phyloP scores from a whole-genome alignment of 2,113 vertebrate species.

The Corythornis vintsioides region DNA sequence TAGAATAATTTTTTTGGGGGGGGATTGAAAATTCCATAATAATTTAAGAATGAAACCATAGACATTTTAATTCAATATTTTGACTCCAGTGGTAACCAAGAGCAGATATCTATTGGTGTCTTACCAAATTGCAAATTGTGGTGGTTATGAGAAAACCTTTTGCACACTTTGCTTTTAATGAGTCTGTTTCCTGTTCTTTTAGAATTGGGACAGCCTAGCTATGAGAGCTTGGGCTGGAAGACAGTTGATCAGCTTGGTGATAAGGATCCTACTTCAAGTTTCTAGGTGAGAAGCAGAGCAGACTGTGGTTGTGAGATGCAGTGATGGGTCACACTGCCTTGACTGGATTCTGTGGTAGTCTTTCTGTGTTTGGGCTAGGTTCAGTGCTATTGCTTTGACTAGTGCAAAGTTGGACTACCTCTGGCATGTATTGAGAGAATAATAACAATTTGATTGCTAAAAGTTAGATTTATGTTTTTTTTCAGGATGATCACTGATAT shows the following conservation, averaged over 20 bases:
- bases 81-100: not conserved
- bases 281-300: not conserved
- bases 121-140: not conserved
- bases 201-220: not conserved
- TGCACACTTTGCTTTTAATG: not conserved
- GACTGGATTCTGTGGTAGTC: not conserved
- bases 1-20: not conserved
- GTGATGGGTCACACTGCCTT: not conserved
- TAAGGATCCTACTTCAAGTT: not conserved
- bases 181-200: not conserved
- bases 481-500: not conserved
- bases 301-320: not conserved
- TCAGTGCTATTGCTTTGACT: not conserved
- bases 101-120: not conserved
- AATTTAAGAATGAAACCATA: not conserved
- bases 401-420: not conserved
- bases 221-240: not conserved
- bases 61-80: not conserved
- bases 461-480: not conserved
- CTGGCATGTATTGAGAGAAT: not conserved
- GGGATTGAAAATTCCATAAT: not conserved
- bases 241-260: not conserved
- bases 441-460: not conserved
- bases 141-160: not conserved
- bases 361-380: accelerated